These are phyloP conservation scores for Triplophysa siluroides DNA, from an alignment of 2,113 vertebrate species.

Conservation along the genomic window DNA sequence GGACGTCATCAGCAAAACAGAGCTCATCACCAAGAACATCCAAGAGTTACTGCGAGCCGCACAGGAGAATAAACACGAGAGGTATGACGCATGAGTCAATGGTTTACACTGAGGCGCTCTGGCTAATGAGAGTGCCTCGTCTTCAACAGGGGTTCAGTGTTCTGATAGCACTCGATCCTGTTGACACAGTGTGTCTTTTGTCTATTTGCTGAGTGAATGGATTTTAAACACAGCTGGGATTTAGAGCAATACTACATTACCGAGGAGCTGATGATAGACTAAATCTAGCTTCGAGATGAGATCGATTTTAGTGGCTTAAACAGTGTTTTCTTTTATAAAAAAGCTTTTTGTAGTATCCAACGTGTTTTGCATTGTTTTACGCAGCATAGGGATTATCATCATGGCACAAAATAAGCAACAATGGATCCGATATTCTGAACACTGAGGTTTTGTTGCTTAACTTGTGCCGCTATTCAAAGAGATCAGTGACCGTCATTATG, in stretches of 20 bases:
- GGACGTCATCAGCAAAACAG: conserved; percentile 95
- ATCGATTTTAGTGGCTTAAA: neutral
- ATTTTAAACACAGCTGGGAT: conserved; percentile 48
- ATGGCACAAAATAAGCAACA: too few relatives aligned
- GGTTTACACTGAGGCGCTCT: conserved; percentile 50
- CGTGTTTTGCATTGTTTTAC: too few relatives aligned
- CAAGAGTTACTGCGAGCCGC: conserved; percentile 94
- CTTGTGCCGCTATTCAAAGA: neutral
- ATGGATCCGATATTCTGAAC: conserved; percentile 14
- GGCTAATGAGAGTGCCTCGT: conserved; percentile 56
- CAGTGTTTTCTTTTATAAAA: neutral
- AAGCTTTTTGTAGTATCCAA: too few relatives aligned
- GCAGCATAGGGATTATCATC: neutral
- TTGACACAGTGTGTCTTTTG: conserved; percentile 72
- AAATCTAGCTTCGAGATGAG: neutral
- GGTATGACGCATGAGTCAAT: conserved; percentile 67
- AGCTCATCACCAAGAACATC: conserved; percentile 99
- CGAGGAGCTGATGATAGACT: neutral
- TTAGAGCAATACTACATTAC: conserved; percentile 30
- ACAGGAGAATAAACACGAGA: conserved; percentile 96
- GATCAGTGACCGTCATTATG: conserved; percentile 6
- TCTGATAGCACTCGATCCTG: conserved; percentile 68
- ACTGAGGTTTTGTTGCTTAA: conserved; percentile 1
- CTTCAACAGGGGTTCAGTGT: conserved; percentile 58
- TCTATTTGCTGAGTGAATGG: conserved; percentile 34